Conservation (phyloP, 2,113 vertebrate genomes). For the Psilopogon haemacephalus region DNA sequence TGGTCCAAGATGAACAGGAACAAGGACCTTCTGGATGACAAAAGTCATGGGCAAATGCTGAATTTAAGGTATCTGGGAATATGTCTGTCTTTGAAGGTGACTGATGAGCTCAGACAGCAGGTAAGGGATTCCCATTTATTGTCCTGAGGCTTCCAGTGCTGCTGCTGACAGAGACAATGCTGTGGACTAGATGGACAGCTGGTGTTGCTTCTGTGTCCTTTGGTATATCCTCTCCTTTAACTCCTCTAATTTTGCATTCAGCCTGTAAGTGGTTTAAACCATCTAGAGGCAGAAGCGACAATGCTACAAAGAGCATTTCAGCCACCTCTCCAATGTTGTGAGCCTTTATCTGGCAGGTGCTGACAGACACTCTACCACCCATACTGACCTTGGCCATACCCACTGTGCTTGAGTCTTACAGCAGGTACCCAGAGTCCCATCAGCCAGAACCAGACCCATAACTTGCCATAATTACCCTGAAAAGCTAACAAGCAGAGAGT, state of each 20-base stretch:
- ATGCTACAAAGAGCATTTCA: neutral
- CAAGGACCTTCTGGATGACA: neutral
- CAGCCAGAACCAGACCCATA: neutral
- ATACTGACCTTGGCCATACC: neutral
- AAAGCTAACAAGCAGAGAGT: neutral
- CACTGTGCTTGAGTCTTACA: neutral
- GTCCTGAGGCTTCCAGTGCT: neutral
- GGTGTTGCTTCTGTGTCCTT: neutral
- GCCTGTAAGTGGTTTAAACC: neutral
- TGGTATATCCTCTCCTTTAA: neutral
- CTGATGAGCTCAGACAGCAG: neutral
- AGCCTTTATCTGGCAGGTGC: neutral
- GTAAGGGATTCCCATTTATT: neutral
- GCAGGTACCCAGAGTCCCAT: neutral
- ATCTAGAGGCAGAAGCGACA: fast-evolving
- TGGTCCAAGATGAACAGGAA: neutral
- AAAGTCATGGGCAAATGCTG: neutral
- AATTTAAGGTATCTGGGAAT: neutral
- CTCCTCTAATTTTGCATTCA: neutral
- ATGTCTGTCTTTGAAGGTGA: neutral
- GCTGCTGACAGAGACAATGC: neutral
- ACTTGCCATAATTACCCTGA: neutral
- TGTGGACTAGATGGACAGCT: neutral
- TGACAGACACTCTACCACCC: neutral
- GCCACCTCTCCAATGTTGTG: neutral